phyloP scores from a whole-genome alignment of 2,888 invertebrate genomes.

The Amblyjoppa fuscipennis region DNA sequence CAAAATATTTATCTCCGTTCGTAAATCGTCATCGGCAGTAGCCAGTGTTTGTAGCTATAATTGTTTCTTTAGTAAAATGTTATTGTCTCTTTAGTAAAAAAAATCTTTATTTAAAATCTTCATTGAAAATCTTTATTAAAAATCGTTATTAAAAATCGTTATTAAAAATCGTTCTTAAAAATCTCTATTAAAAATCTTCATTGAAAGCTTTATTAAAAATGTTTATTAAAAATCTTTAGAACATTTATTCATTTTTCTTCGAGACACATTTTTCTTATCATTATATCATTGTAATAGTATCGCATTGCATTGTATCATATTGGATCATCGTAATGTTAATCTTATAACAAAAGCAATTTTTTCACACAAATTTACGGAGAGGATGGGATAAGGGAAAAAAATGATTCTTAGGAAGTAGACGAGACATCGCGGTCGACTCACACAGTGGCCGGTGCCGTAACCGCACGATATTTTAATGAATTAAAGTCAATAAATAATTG shows the following conservation, averaged over 20 bases:
- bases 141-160: no score
- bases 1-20: conserved; percentile 15
- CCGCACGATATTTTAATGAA: no score
- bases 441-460: no score
- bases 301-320: neutral
- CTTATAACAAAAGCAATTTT: neutral
- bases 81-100: no score
- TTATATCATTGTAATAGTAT: neutral
- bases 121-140: no score
- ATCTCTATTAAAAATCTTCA: no score
- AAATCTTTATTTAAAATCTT: no score
- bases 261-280: neutral
- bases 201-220: no score
- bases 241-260: neutral
- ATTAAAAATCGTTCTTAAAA: no score
- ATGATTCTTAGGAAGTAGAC: neutral
- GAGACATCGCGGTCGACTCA: no score
- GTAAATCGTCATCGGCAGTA: neutral
- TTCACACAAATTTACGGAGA: neutral
- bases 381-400: neutral
- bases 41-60: neutral
- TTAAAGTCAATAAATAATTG: no score
- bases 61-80: neutral
- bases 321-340: neutral
- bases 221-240: no score